Evolutionary conservation across 2,888 invertebrate genomes (phyloP), one percentile per base, ranked within the genome.

Genomic region (Diaphora mendica): DNA sequence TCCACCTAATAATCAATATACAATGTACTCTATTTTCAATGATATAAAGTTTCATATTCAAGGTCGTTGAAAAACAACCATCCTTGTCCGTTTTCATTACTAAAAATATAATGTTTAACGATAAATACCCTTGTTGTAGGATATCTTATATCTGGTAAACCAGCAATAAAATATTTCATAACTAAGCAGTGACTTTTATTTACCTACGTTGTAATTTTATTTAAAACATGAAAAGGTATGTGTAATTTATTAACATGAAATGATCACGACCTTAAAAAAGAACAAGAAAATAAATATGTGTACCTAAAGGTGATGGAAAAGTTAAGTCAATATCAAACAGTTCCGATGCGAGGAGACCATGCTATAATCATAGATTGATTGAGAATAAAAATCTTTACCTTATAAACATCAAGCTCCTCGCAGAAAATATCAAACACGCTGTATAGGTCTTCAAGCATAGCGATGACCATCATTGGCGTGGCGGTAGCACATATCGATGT

Each of bases 401-500:
- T 99, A 92, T 99, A 99, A 42, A 99, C 98, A 90, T 99, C 99
- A 64, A 99, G 96, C 83, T 98, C 97, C 80, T 98, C 99, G 89
- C 99, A 99, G 92, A 97, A 99, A 65, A 97, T 97, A 91, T 99
- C 99, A 87, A 99, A 99, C 86, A 98, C 98, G 88, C 98, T 98
- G 95, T 99, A 99, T 68, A 99, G 96, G 84, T 98, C 97, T 90
- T 99, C 98, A 69, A 99, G 96, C 99, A 99, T 99, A 86, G 97
- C 98, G 87, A 99, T 99, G 67, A 99, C 98, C 98, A 98, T 98
- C 97, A 99, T 98, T 0, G 99, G 99, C 0, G 99, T 99, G 33
- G 99, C 98, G 0, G 98, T 98, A 0, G 99, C 98, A 87, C 99
- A 99, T 87, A 99, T 99, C 55, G 98, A 98, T 0, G 99, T 99